Percentiles rank a stretch among this genome's conserved stretches.
These are phyloP conservation scores for Ophiodon elongatus DNA, from an alignment of 2,113 vertebrate species.

Conservation along the genomic window DNA sequence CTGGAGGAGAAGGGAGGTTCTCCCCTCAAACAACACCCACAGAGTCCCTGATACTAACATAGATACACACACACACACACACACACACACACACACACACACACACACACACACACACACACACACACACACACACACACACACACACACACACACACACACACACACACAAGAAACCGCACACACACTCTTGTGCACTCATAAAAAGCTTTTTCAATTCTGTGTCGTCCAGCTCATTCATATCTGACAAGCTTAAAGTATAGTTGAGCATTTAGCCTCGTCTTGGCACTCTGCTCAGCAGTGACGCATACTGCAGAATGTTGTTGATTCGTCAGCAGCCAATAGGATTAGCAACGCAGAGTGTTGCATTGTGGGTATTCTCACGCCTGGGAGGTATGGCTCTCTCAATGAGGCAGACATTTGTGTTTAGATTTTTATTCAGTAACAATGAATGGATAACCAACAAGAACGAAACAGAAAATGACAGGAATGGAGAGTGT, in stretches of 20 bases:
- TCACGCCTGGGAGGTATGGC: constrained; percentile 55
- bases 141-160: constrained; percentile 24
- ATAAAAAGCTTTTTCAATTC: constrained; percentile 42
- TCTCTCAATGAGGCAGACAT: constrained; percentile 30
- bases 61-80: background rate
- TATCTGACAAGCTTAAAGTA: constrained; percentile 69
- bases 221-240: constrained; percentile 68
- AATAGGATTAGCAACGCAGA: constrained; percentile 70
- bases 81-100: constrained; percentile 35
- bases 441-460: constrained; percentile 31
- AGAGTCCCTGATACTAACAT: constrained; percentile 20
- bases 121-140: constrained; percentile 20
- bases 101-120: constrained; percentile 26
- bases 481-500: constrained; percentile 35
- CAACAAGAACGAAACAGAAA: constrained; percentile 31
- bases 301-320: constrained; percentile 71
- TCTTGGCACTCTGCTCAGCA: constrained; percentile 43
- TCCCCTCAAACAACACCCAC: constrained; percentile 31
- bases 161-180: background rate
- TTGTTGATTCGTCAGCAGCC: constrained; percentile 67
- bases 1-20: constrained; percentile 36
- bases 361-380: constrained; percentile 72
- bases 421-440: constrained; percentile 56
- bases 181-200: constrained; percentile 8
- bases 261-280: constrained; percentile 68